phyloP scores from a whole-genome alignment of 2,113 vertebrate species.

The Mola mola region DNA sequence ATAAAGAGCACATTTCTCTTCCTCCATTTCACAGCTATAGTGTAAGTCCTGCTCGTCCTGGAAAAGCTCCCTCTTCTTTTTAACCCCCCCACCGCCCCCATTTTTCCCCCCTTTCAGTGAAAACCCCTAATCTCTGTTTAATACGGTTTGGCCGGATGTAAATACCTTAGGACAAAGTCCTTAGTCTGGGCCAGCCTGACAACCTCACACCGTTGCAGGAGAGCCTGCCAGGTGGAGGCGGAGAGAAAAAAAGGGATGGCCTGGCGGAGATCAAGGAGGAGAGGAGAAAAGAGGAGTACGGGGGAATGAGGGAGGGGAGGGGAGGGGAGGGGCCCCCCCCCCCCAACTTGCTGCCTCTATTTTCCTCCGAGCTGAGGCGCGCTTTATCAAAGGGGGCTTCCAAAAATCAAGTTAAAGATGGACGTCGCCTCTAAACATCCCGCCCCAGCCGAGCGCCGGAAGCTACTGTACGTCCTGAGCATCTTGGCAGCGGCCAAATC shows the following conservation, averaged over 20 bases:
- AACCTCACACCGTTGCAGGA: conserved; percentile 65
- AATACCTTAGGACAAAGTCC: conserved; percentile 84
- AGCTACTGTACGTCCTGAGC: conserved; percentile 76
- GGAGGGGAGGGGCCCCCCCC: conserved; percentile 54
- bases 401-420: conserved; percentile 70
- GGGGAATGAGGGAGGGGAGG: conserved; percentile 19
- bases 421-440: conserved; percentile 65
- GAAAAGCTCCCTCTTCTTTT: conserved; percentile 60
- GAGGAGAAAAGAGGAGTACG: conserved; percentile 12
- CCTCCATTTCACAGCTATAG: conserved; percentile 81
- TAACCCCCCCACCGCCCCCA: not conserved
- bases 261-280: conserved; percentile 46
- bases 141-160: conserved; percentile 87
- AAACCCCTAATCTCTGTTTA: conserved; percentile 86
- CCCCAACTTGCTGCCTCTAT: conserved; percentile 65
- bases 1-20: conserved; percentile 77
- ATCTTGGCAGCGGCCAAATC: conserved; percentile 66
- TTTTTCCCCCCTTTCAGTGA: conserved; percentile 4
- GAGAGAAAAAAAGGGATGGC: conserved; percentile 30
- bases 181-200: conserved; percentile 85
- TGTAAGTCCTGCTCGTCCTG: conserved; percentile 75
- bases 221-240: conserved; percentile 56
- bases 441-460: conserved; percentile 73
- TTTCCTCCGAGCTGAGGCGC: conserved; percentile 41
- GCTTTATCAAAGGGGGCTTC: conserved; percentile 55